A percentile compares a stretch with the other conserved stretches of the same genome.
phyloP scores from a whole-genome alignment of 1,140 invertebrate species.

The Mycetomoellerius zeteki region DNA sequence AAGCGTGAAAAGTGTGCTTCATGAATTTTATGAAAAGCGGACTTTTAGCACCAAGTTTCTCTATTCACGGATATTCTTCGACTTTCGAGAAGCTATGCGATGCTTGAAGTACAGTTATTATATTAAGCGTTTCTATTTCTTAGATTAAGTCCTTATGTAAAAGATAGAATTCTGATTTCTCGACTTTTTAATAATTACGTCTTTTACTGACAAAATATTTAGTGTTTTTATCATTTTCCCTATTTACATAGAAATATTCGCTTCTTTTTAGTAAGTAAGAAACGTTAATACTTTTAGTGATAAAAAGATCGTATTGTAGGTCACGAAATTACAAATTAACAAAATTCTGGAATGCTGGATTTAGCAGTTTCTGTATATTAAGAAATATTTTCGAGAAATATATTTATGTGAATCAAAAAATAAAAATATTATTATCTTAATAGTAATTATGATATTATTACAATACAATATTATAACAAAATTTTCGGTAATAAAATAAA shows the following conservation, averaged over 20 bases:
- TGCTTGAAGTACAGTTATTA: too few relatives aligned
- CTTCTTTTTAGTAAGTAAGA: too few relatives aligned
- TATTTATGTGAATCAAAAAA: background rate
- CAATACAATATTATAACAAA: background rate
- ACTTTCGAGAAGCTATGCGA: background rate
- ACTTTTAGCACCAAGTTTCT: background rate
- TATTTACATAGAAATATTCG: too few relatives aligned
- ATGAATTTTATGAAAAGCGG: background rate
- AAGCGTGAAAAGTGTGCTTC: conserved; percentile 9
- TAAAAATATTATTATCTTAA: background rate
- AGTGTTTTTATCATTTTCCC: too few relatives aligned
- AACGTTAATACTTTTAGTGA: too few relatives aligned
- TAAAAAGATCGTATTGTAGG: too few relatives aligned
- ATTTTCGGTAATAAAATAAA: background rate
- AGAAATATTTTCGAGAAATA: conserved; percentile 8
- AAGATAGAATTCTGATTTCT: too few relatives aligned
- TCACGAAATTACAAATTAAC: background rate
- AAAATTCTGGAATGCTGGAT: background rate
- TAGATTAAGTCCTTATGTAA: too few relatives aligned
- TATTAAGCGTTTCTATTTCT: too few relatives aligned
- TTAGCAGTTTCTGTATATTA: background rate
- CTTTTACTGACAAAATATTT: too few relatives aligned
- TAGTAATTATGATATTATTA: too few relatives aligned
- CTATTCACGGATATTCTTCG: background rate
- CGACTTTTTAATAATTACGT: too few relatives aligned